Evolutionary conservation across 2,888 invertebrate species (phyloP).

Genomic region (Drosophila conformis): DNA sequence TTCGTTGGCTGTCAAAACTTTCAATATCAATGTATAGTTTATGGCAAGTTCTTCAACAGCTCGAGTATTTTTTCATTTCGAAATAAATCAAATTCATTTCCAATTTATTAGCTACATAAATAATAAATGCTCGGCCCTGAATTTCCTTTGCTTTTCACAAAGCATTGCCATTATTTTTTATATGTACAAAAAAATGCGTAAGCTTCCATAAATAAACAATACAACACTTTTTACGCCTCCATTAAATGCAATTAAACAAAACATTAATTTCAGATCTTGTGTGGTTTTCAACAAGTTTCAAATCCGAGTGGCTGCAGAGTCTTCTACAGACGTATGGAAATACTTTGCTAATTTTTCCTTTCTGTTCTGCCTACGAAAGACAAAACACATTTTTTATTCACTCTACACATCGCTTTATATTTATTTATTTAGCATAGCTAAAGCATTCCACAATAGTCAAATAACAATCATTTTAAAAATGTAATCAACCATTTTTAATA

Average conservation of each 20-base stretch:
- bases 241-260: conserved; percentile 45
- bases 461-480: background rate
- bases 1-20: conserved; percentile 54
- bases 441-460: background rate
- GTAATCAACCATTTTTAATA: no score
- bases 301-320: conserved; percentile 7
- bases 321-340: conserved; percentile 11
- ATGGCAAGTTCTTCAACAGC: conserved; percentile 40
- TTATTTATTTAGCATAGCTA: background rate
- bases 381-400: background rate
- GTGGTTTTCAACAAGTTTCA: conserved; percentile 27
- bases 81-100: conserved; percentile 50
- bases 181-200: conserved; percentile 10
- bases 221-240: conserved; percentile 24
- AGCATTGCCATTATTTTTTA: conserved; percentile 25
- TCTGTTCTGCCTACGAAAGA: background rate
- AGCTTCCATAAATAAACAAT: conserved; percentile 23
- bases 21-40: conserved; percentile 45
- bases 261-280: conserved; percentile 26
- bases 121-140: conserved; percentile 24
- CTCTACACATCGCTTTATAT: background rate
- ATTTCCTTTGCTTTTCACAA: conserved; percentile 1
- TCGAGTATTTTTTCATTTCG: conserved; percentile 4
- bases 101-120: conserved; percentile 54
- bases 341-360: background rate